Percentiles rank a stretch among this genome's conserved stretches.
phyloP scores from a whole-genome alignment of 2,888 invertebrate genomes.

The Phortica magna region DNA sequence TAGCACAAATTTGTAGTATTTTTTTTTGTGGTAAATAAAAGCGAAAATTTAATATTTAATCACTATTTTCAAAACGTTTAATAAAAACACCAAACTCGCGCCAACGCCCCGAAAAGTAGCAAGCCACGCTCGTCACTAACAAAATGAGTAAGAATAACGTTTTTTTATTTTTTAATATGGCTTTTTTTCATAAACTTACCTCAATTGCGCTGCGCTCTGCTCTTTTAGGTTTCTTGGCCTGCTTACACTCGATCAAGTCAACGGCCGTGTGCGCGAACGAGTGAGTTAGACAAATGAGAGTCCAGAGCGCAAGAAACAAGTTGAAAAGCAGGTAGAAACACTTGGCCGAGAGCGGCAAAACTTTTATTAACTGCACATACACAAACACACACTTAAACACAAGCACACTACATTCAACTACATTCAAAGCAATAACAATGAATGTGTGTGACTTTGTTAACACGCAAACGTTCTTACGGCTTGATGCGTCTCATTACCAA shows the following conservation, averaged over 20 bases:
- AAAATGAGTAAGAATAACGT: slow-evolving; percentile 53
- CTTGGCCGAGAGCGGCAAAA: neutral
- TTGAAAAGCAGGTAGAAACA: too few species aligned
- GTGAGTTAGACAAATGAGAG: too few species aligned
- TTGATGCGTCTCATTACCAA: too few species aligned
- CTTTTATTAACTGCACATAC: slow-evolving; percentile 3
- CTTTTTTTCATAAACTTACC: neutral
- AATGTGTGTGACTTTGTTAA: too few species aligned
- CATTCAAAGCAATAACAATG: slow-evolving; percentile 32
- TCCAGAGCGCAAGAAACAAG: too few species aligned
- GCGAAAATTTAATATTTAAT: too few species aligned
- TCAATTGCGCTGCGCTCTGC: neutral
- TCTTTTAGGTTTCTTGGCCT: neutral
- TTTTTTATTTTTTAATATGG: neutral
- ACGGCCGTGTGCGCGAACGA: too few species aligned
- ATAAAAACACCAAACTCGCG: slow-evolving; percentile 35
- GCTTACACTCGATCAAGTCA: neutral
- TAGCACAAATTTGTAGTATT: neutral
- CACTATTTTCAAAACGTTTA: slow-evolving; percentile 2
- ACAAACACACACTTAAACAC: slow-evolving; percentile 11
- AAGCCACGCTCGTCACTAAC: slow-evolving; percentile 38
- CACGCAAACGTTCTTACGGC: too few species aligned
- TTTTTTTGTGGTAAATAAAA: slow-evolving; percentile 37
- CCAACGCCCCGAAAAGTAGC: slow-evolving; percentile 64
- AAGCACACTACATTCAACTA: slow-evolving; percentile 54